Base-by-base conservation (phyloP, 2,888 invertebrate species). In the Cheilosia pagana region DNA sequence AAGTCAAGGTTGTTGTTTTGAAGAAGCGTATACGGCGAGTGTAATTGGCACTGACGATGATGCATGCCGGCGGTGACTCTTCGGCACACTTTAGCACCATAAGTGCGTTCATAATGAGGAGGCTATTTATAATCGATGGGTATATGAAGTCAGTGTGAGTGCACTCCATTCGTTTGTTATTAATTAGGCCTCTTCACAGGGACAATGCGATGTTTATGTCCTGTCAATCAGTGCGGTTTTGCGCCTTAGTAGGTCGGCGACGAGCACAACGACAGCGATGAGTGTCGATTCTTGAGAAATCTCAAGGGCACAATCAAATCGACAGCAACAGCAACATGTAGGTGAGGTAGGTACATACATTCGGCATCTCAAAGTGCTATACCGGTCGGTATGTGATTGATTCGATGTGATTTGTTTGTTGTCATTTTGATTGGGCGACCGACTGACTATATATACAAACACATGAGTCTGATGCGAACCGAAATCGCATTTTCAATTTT, bases 131-230 rank as follows among this genome's bases (percentile, higher is more conserved):
- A 78, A 65, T 68, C 68, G 63, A 35, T 28, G 65, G 50, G 72
- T 72, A 43, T 57, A 25, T 6, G 6, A 19, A n/a, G n/a, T n/a
- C n/a, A n/a, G n/a, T n/a, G n/a, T n/a, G 5, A 6, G 28, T 74
- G 63, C 68, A 70, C 79, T 81, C 45, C 76, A 76, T 86, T 81
- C 71, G 75, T 86, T 81, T 81, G 81, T 81, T 81, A 86, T 86
- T 86, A 86, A 86, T 86, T 86, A 86, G 86, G 76, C 76, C 81
- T 86, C 86, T 86, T 86, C 86, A 86, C 19, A 14, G 70, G 67
- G 81, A 86, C 86, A 86, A 86, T 81, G 45, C 76, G 25, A 62
- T 86, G 86, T 86, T 86, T 81, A 86, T 76, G 81, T 86, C 81
- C 81, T 77, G 86, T 86, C 86, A 86, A 86, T 86, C 86, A 86